Percentiles rank a stretch among this genome's conserved stretches.
These are phyloP conservation scores for Athalia circularis DNA, from an alignment of 2,888 invertebrate species.

Conservation along the genomic window DNA sequence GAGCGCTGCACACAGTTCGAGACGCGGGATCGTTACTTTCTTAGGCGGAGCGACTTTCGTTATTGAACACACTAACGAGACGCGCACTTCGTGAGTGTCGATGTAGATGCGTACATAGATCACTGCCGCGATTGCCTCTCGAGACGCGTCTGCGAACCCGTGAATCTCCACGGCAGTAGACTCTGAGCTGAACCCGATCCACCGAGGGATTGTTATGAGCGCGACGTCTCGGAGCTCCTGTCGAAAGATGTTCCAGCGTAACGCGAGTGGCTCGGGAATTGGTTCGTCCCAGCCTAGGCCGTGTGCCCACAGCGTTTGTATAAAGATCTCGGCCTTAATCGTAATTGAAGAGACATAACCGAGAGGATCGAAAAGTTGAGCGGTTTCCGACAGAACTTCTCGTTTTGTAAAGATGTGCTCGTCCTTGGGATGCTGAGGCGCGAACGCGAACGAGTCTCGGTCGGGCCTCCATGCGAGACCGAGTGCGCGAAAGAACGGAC, in stretches of 20 bases:
- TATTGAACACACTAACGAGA: conserved; percentile 47
- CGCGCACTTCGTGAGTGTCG: conserved; percentile 27
- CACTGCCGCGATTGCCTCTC: conserved; percentile 46
- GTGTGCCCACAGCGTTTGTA: conserved; percentile 50
- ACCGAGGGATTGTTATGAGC: conserved; percentile 21
- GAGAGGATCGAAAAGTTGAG: conserved; percentile 50
- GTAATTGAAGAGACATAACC: conserved; percentile 48
- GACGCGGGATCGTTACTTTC: conserved; percentile 47
- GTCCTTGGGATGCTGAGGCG: background rate
- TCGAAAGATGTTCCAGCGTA: conserved; percentile 39
- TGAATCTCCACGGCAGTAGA: conserved; percentile 37
- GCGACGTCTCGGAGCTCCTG: conserved; percentile 21
- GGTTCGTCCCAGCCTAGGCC: conserved; percentile 47
- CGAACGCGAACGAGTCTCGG: conserved; percentile 43
- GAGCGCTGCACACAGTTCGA: conserved; percentile 48
- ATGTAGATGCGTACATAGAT: conserved; percentile 43
- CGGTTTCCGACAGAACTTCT: conserved; percentile 27
- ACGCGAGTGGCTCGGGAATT: conserved; percentile 26
- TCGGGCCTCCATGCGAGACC: conserved; percentile 46
- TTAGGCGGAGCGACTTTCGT: conserved; percentile 51
- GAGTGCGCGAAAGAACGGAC: conserved; percentile 42
- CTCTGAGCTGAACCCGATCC: conserved; percentile 22
- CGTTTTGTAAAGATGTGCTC: conserved; percentile 40
- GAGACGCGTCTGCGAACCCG: conserved; percentile 50
- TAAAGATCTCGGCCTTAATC: conserved; percentile 47